Evolutionary conservation across 2,113 vertebrate species (phyloP).

Genomic region (Alligator mississippiensis): DNA sequence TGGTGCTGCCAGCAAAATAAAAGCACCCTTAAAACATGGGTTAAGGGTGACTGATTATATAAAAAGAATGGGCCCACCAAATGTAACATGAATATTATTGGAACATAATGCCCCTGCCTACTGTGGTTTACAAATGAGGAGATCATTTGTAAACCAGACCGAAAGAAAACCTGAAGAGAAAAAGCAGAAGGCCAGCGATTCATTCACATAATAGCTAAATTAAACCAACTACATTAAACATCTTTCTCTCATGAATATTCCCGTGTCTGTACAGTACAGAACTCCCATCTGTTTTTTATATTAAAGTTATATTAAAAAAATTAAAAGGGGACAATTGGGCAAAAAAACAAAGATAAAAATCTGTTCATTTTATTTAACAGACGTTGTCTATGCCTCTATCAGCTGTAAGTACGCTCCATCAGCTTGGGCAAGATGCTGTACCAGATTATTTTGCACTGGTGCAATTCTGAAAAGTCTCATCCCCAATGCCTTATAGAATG

Average conservation of each 20-base stretch:
- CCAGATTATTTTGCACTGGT: rapidly evolving
- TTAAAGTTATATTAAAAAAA: not conserved
- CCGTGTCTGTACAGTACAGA: not conserved
- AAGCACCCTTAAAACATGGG: not conserved
- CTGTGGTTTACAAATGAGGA: not conserved
- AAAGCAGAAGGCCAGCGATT: not conserved
- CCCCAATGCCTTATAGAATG: not conserved
- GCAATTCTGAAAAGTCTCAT: not conserved
- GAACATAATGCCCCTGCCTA: not conserved
- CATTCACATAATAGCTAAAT: not conserved
- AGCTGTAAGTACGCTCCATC: not conserved
- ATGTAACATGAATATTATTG: not conserved
- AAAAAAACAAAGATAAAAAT: not conserved
- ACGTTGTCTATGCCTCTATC: not conserved
- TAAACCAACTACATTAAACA: not conserved
- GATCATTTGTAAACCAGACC: not conserved
- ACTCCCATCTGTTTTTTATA: not conserved
- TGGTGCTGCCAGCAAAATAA: not conserved
- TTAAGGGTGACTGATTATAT: not conserved
- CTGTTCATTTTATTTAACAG: not conserved
- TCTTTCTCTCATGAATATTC: not conserved
- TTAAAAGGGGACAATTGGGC: not conserved
- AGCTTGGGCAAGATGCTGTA: not conserved
- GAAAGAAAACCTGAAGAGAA: not conserved
- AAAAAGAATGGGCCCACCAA: not conserved